Conservation (phyloP, 2,888 invertebrate species). For the Xestobium rufovillosum region DNA sequence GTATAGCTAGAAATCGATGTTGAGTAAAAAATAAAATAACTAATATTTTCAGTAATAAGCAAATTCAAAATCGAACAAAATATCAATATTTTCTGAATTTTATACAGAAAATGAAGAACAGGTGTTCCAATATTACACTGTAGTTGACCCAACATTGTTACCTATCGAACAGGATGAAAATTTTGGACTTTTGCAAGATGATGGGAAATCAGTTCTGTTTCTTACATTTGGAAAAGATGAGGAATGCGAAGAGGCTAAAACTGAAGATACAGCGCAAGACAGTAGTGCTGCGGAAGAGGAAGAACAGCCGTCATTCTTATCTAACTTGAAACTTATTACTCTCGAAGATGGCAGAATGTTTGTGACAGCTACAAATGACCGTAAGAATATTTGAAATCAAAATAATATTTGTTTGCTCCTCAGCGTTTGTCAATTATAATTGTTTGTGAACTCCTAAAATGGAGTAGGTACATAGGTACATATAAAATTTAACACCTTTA, state of each 20-base stretch:
- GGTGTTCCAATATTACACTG: constrained; percentile 29
- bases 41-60: no score
- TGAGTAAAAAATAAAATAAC: no score
- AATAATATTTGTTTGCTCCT: no score
- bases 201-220: constrained; percentile 19
- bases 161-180: constrained; percentile 18
- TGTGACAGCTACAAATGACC: constrained; percentile 21
- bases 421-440: no score
- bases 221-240: constrained; percentile 19
- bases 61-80: no score
- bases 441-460: no score
- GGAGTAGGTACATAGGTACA: no score
- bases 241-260: constrained; percentile 11
- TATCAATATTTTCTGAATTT: no score
- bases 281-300: constrained; percentile 24
- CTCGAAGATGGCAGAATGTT: constrained; percentile 27
- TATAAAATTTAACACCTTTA: no score
- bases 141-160: constrained; percentile 22
- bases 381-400: no score
- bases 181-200: constrained; percentile 17
- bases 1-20: no score
- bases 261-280: constrained; percentile 16
- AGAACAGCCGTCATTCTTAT: constrained; percentile 6
- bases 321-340: constrained; percentile 25
- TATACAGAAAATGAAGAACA: constrained; percentile 22